Conservation (phyloP, 2,113 vertebrate genomes). For the Cephalopterus ornatus region DNA sequence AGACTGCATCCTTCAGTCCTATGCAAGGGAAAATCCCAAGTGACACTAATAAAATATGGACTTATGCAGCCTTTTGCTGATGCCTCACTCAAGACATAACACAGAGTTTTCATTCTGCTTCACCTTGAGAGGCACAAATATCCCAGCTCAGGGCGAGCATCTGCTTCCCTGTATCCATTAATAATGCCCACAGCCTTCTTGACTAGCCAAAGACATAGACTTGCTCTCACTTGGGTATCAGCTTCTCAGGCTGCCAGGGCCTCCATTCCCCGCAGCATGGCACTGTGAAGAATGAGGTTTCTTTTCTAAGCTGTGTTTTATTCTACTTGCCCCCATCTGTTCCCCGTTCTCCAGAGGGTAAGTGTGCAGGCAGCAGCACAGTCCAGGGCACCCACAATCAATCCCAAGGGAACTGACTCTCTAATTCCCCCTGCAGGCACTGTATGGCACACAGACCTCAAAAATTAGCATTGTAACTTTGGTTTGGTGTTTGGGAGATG, state of each 20-base stretch:
- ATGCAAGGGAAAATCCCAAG: background rate
- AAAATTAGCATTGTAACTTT: background rate
- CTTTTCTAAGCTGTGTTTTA: background rate
- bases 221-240: background rate
- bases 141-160: background rate
- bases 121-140: background rate
- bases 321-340: fast-evolving
- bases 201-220: background rate
- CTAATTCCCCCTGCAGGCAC: background rate
- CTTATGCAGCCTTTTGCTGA: background rate
- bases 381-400: background rate
- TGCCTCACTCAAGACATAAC: background rate
- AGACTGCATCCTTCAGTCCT: background rate
- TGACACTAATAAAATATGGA: background rate
- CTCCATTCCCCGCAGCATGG: background rate
- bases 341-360: background rate
- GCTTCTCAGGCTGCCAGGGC: background rate
- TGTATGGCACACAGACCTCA: background rate
- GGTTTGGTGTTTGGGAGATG: background rate
- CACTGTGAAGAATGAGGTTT: background rate
- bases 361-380: background rate
- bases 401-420: background rate
- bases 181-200: background rate
- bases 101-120: background rate
- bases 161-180: background rate